Evolutionary conservation across 2,888 invertebrate species (phyloP).

Genomic region (Standfussiana lucernea): DNA sequence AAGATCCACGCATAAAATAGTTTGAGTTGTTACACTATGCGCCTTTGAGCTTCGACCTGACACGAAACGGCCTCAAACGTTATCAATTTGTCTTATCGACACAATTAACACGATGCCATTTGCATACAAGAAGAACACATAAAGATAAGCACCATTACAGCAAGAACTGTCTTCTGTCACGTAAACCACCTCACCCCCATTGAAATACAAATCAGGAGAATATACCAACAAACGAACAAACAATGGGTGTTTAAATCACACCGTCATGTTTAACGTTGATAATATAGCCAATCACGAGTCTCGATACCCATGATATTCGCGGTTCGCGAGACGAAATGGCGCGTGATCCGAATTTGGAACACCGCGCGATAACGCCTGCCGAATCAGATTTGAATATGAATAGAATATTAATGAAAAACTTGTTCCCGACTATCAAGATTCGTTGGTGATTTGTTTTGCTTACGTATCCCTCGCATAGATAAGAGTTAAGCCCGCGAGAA

Average conservation of each 20-base stretch:
- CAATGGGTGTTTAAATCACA: slow-evolving; percentile 67
- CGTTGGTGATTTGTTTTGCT: slow-evolving; percentile 75
- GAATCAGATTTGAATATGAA: slow-evolving; percentile 89
- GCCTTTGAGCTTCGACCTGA: neutral
- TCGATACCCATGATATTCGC: slow-evolving; percentile 78
- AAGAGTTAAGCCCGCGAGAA: slow-evolving; percentile 57
- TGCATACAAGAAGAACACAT: slow-evolving; percentile 50
- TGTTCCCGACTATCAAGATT: slow-evolving; percentile 78
- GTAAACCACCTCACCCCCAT: slow-evolving; percentile 43
- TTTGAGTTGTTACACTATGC: neutral
- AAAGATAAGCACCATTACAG: slow-evolving; percentile 54
- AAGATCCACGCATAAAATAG: neutral
- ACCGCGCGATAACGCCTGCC: slow-evolving; percentile 82
- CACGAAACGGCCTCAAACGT: neutral
- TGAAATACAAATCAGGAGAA: slow-evolving; percentile 57
- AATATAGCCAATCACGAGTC: slow-evolving; percentile 85
- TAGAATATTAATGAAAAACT: slow-evolving; percentile 89
- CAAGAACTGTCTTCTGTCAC: slow-evolving; percentile 55
- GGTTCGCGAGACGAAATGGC: slow-evolving; percentile 74
- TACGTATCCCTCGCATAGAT: slow-evolving; percentile 52
- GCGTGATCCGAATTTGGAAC: slow-evolving; percentile 84
- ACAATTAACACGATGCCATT: slow-evolving; percentile 46
- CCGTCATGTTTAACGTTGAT: slow-evolving; percentile 78
- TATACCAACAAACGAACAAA: slow-evolving; percentile 56
- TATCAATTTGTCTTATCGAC: slow-evolving; percentile 26